phyloP scores from a whole-genome alignment of 2,888 invertebrate species.

The Ariolimax columbianus region DNA sequence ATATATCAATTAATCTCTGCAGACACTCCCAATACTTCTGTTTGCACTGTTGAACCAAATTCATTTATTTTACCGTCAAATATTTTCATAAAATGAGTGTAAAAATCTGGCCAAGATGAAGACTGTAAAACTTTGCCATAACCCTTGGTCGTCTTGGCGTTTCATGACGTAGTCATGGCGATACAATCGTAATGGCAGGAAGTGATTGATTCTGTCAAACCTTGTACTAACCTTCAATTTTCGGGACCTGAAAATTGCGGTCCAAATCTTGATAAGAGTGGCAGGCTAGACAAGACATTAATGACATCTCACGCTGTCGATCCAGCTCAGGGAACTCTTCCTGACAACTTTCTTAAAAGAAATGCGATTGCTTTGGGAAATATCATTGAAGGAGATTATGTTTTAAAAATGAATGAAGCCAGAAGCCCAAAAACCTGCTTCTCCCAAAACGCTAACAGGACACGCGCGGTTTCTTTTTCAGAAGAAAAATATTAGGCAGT shows the following conservation, averaged over 20 bases:
- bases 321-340: constrained; percentile 16
- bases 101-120: constrained; percentile 20
- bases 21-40: constrained; percentile 33
- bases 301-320: constrained; percentile 33
- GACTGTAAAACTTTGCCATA: constrained; percentile 12
- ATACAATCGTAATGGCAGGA: constrained; percentile 29
- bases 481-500: background rate
- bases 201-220: constrained; percentile 44
- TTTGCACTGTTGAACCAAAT: constrained; percentile 17
- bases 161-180: constrained; percentile 12
- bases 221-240: constrained; percentile 42
- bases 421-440: constrained; percentile 3
- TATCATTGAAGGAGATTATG: constrained; percentile 27
- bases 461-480: background rate
- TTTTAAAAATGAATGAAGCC: constrained; percentile 39
- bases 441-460: background rate
- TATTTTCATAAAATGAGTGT: constrained; percentile 37
- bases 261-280: constrained; percentile 40
- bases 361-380: constrained; percentile 33
- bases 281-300: constrained; percentile 37
- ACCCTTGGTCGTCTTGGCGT: background rate
- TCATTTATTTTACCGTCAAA: constrained; percentile 31
- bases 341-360: constrained; percentile 44
- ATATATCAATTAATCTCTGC: background rate
- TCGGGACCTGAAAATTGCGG: constrained; percentile 40